Percentiles rank a stretch among this genome's conserved stretches.
Conservation (phyloP, 1,140 invertebrate species). For the Lysiphlebus fabarum region DNA sequence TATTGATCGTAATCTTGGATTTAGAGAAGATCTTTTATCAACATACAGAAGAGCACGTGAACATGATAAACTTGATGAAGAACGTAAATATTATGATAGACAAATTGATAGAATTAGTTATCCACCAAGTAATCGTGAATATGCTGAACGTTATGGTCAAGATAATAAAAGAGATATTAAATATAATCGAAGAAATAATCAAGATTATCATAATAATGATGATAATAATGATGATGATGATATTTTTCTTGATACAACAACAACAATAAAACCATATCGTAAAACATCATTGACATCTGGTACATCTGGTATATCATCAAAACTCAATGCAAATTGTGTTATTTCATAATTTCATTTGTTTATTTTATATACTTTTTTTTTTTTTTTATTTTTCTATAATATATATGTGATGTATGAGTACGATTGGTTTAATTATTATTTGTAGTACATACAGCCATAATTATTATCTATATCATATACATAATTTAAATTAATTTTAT, state of each 20-base stretch:
- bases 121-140: no score
- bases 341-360: conserved; percentile 27
- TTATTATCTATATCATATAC: no score
- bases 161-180: conserved; percentile 38
- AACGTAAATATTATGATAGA: neutral
- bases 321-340: conserved; percentile 37
- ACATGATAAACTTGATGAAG: neutral
- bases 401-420: no score
- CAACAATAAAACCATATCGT: conserved; percentile 37
- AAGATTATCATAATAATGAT: conserved; percentile 21
- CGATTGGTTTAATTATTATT: no score
- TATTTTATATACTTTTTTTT: no score
- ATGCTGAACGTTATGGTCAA: neutral
- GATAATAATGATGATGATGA: conserved; percentile 50
- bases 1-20: conserved; percentile 6
- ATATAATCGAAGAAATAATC: conserved; percentile 38
- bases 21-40: conserved; percentile 14
- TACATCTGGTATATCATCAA: conserved; percentile 29
- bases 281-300: conserved; percentile 45
- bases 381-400: no score
- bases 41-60: neutral
- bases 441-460: no score
- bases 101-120: neutral
- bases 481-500: no score
- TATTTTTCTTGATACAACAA: conserved; percentile 52